Conservation (phyloP, 2,797 vertebrate genomes). For the Zalophus californianus region DNA sequence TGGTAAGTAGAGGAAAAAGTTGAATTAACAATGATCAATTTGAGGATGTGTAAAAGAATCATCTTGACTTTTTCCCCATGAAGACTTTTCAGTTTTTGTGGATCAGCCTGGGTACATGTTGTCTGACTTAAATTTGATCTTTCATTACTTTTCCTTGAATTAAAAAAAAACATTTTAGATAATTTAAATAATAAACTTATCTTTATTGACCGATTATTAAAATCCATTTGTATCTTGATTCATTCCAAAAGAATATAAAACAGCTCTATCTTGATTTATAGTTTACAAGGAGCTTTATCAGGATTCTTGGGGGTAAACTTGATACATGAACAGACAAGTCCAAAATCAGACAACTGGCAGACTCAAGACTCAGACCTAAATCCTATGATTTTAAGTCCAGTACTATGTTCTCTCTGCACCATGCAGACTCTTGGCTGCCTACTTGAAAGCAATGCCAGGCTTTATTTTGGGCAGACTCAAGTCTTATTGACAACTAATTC, state of each 20-base stretch:
- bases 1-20: background rate
- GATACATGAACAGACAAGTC: constrained; percentile 5
- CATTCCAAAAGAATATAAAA: background rate
- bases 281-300: background rate
- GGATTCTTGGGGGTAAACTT: background rate
- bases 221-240: constrained; percentile 31
- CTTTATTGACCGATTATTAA: constrained; percentile 43
- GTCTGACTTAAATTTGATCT: constrained; percentile 23
- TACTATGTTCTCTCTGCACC: background rate
- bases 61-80: background rate
- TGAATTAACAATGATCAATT: background rate
- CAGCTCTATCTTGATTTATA: background rate
- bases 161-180: background rate
- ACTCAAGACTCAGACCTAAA: background rate
- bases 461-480: background rate
- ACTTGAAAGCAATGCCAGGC: background rate
- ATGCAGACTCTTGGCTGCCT: background rate
- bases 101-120: background rate
- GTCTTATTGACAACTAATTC: background rate
- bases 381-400: background rate
- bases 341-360: background rate
- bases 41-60: constrained; percentile 9
- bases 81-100: constrained; percentile 32
- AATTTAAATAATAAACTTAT: background rate
- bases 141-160: constrained; percentile 9